Base-by-base conservation (phyloP, 2,113 vertebrate genomes). In the Chloroceryle aenea region DNA sequence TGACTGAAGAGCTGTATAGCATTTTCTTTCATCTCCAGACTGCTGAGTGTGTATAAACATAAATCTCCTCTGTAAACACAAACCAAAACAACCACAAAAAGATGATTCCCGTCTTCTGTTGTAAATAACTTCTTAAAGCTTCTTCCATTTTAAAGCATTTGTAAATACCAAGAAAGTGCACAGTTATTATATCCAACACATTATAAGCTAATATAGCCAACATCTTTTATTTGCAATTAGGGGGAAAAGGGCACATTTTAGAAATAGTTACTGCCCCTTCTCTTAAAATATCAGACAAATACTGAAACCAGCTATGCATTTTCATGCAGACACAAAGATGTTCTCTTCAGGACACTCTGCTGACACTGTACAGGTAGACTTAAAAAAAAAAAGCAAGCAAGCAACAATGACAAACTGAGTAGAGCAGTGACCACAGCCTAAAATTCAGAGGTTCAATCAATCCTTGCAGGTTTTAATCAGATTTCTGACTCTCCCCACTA, bases 401-500 rank as follows among this genome's bases (percentile, higher is more conserved):
- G 38, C 16, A 87, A 40, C 30, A 55, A 53, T 55, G 72, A 77
- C 48, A 87, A 40, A 32, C 43, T 17, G 36, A 68, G 42, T 3
- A 85, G 27, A 95, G 66, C 53, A 58, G 48, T 42, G 64, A 74
- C 66, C 95, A 13, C 43, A 83, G 71, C 25, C 52, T 68, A 58
- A 83, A 87, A 92, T 67, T 76, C 63, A 78, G 48, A 72, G n/a
- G 52, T 23, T 3, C 5, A 75, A 83, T 72, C 53, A 80, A 21
- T 73, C 32, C 71, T 76, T 90, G 48, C 15, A 76, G 45, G 73
- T 75, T 85, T 96, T 21, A 74, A 53, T 52, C 23, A 3, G n/a
- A 43, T 95, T 96, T 94, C 84, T 94, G 86, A 85, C 76, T 77
- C 74, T 74, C 52, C 83, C 79, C 52, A 89, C 71, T 83, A 82